Base-by-base conservation (phyloP, 2,888 invertebrate genomes). In the Drosophila limbata region DNA sequence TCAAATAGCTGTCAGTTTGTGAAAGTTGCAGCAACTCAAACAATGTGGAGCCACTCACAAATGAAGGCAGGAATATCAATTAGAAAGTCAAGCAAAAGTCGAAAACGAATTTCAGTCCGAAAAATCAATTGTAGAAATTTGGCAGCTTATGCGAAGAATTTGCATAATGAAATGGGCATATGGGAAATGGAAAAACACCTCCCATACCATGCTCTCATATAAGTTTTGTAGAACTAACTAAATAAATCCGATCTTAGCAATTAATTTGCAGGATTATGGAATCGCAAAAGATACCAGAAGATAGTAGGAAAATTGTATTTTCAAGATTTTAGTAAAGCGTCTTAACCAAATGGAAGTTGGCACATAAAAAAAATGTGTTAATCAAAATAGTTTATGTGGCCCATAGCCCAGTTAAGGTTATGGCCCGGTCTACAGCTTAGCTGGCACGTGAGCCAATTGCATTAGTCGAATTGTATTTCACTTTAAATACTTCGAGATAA, bases 381-480 rank as follows among this genome's bases (percentile, higher is more conserved):
- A 73, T 69, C 74, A 69, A 69, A 73, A 68, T 45, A 28, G 15
- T 4, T 17, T 50, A 9, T 53, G 40, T 17, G 33, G 44, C 19
- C 44, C 19, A 50, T 44, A 35, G 39, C 25, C 33, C 33, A 61
- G 55, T 42, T 47, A 37, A 52, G 48, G 50, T 55, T 62, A 63
- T 64, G 40, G 60, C 63, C 53, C 31, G 40, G 53, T 44, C 69
- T 59, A 51, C 19, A 19, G 55, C n/a, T 40, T 35, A 45, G 35
- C 53, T 25, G 59, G 67, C 67, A 77, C 77, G 77, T 81, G 74
- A 73, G 79, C 72, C 86, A 83, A 85, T 88, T 82, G 83, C 84
- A 85, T 88, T 88, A 85, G 79, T 53, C 73, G 81, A 85, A 82
- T 79, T 77, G 84, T 80, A 82, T 77, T 85, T 88, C 83, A 85